phyloP scores from a whole-genome alignment of 2,113 vertebrate genomes.

The Spermophilus dauricus region DNA sequence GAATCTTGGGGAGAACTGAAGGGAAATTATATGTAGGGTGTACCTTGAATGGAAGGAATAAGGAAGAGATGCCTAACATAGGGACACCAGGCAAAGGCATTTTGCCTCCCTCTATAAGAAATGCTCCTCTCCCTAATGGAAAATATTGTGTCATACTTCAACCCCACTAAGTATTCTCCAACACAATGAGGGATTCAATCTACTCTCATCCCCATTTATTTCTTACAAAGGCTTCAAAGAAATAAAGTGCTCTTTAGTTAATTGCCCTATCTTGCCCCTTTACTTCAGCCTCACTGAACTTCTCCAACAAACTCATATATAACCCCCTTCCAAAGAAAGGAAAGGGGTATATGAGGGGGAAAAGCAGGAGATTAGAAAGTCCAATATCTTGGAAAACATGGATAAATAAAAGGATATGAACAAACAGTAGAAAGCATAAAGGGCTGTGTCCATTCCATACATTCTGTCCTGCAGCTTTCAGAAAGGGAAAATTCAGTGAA shows the following conservation, averaged over 20 bases:
- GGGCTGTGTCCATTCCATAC: background rate
- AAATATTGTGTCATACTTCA: background rate
- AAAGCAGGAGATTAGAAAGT: background rate
- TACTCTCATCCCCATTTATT: background rate
- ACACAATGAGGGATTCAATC: background rate
- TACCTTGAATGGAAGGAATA: conserved; percentile 34
- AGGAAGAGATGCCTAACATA: background rate
- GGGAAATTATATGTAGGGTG: background rate
- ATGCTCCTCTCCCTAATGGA: conserved; percentile 27
- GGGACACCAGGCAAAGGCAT: background rate
- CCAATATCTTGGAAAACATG: conserved; percentile 49
- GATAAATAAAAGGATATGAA: conserved; percentile 57
- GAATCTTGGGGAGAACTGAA: background rate
- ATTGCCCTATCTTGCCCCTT: conserved; percentile 58
- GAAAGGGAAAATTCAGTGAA: conserved; percentile 51
- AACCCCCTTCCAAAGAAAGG: conserved; percentile 60
- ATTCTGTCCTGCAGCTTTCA: conserved; percentile 29
- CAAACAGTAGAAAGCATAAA: conserved; percentile 43
- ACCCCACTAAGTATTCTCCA: background rate
- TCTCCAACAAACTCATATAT: conserved; percentile 2
- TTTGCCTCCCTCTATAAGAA: background rate
- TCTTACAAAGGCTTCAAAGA: conserved; percentile 74
- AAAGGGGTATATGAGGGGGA: background rate
- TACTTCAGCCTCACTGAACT: conserved; percentile 44
- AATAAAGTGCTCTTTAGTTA: conserved; percentile 83